Evolutionary conservation across 2,888 invertebrate genomes (phyloP), one percentile per base, ranked within the genome.

Genomic region (Andrena bucephala): DNA sequence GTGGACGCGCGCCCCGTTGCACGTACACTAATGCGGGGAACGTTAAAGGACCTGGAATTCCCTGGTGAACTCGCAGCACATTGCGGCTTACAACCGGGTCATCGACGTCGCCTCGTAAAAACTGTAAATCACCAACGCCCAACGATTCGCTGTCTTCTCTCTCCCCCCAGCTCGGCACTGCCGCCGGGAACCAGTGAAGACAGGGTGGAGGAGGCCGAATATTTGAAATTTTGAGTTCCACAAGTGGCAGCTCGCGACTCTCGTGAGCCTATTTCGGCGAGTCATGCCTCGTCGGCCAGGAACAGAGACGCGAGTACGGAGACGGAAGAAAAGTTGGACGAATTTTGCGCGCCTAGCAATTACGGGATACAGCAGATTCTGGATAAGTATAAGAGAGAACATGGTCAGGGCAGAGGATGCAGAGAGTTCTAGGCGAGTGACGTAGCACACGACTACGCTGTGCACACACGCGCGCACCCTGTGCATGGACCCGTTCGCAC

Each of bases 341-440:
- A 75, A 81, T 59, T 81, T 69, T 57, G 62, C 50, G 69, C 59
- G 77, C 67, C 10, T 42, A 66, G 70, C 36, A 67, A 76, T 85
- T 74, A 83, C 52, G 36, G 63, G 48, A 59, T 66, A 68, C 69
- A 50, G 48, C 54, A 54, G 62, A 79, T 83, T 66, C 31, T 57
- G 70, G 65, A 76, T 76, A 20, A 20, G 20, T 20, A 65, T 54
- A 72, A 73, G 66, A 42, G 74, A 52, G 79, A 77, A 54, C 57
- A 54, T 27, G 74, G 77, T 29, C 60, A 68, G 85, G 80, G 77
- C 79, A 77, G 85, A 77, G 79, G 71, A 57, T 50, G 79, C 52
- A 50, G 63, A 48, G 81, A 73, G 73, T 87, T 74, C 76, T 67
- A 66, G 29, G 24, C 8, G 20, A 20, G 73, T 62, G 79, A 87